phyloP scores from a whole-genome alignment of 2,888 invertebrate genomes.

The Mythimna ferrago region DNA sequence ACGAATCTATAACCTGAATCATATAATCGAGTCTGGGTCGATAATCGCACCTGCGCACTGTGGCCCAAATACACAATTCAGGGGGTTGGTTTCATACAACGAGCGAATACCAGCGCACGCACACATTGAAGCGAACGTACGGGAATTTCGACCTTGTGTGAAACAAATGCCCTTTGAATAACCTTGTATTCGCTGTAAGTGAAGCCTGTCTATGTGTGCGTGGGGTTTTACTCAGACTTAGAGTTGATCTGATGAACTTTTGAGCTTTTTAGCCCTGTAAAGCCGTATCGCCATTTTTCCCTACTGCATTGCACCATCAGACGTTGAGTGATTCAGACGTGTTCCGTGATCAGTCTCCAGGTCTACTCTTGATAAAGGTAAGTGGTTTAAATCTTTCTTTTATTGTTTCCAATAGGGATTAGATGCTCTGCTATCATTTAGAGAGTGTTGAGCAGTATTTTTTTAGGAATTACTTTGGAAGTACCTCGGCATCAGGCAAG shows the following conservation, averaged over 20 bases:
- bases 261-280: not conserved
- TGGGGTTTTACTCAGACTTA: not conserved
- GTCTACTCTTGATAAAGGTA: conserved; percentile 17
- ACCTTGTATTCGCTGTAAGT: not conserved
- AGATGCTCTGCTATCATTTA: not conserved
- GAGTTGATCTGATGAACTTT: not conserved
- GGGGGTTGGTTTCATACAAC: not conserved
- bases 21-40: conserved; percentile 7
- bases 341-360: not conserved
- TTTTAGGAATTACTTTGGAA: not conserved
- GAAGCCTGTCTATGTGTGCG: not conserved
- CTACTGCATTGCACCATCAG: conserved; percentile 11
- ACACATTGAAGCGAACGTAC: not conserved
- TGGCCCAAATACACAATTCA: not conserved
- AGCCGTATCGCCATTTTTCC: not conserved
- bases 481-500: not conserved
- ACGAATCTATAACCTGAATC: conserved; percentile 8
- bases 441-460: not conserved
- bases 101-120: not conserved
- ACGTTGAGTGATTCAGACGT: not conserved
- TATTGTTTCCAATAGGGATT: not conserved
- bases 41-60: conserved; percentile 15
- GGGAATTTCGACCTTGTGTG: not conserved
- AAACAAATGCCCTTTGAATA: not conserved
- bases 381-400: not conserved